Base-by-base conservation (phyloP, 2,888 invertebrate genomes). In the Protophormia terraenovae region DNA sequence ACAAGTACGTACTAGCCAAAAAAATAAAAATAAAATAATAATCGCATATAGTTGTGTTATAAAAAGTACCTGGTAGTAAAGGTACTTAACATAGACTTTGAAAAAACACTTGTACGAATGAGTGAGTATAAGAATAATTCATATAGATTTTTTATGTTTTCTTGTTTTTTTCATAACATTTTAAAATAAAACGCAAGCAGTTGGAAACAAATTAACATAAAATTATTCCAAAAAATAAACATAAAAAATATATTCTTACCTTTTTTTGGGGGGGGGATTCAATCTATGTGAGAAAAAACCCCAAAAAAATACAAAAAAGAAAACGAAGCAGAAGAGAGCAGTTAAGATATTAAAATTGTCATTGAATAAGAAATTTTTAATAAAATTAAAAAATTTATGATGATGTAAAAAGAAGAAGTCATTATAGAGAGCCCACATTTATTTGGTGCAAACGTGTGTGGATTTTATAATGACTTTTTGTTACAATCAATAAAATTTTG, bases 61-160 rank as follows among this genome's bases (percentile, higher is more conserved):
- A 53, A 41, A 41, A 50, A 19, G 50, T 50, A 22, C 50, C 50
- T 50, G 64, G 50, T 32, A 60, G 60, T 35, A 35, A 60, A 60
- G 66, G 71, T 75, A 58, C 75, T 85, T 85, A 85, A 79, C 78
- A 85, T 85, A 75, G 75, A 85, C 78, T 82, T 85, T 82, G 75
- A 69, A 77, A 75, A 47, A 62, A 32, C 64, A 47, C 38, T 75
- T 72, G 32, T 60, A 47, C 41, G 71, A 16, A 16, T 38, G 19
- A 35, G 19, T 24, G 24, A 38, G 35, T 62, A 27, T 3, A 2
- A 35, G 16, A 60, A 60, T 35, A 50, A 62, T 50, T 62, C 10
- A 67, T 77, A 22, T 22, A 27, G 5, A 60, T 10, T 19, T 75
- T 22, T 75, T 32, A 22, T 73, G 19, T 41, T 35, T 50, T 60